phyloP scores from a whole-genome alignment of 2,888 invertebrate genomes.

The Hartigia nigra region DNA sequence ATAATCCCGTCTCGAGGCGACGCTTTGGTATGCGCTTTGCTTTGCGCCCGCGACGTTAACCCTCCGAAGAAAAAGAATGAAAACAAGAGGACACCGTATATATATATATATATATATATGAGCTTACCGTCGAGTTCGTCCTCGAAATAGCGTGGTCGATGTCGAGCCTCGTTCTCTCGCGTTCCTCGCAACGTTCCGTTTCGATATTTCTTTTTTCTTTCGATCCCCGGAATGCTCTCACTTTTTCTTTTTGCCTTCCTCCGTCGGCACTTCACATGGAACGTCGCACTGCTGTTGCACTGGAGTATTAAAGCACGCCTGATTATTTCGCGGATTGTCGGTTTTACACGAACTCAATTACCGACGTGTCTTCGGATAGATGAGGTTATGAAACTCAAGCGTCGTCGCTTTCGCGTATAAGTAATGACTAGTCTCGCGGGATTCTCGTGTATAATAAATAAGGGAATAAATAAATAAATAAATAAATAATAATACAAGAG shows the following conservation, averaged over 20 bases:
- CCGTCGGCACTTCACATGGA: constrained; percentile 1
- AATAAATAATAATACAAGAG: constrained; percentile 3
- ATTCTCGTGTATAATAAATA: constrained; percentile 11
- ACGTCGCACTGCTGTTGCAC: constrained; percentile 20
- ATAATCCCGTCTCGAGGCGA: not conserved
- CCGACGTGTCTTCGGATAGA: not conserved
- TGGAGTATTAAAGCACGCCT: not conserved
- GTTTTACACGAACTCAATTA: not conserved
- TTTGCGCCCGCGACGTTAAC: constrained; percentile 12
- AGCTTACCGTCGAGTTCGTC: constrained; percentile 42
- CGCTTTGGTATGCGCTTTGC: not conserved
- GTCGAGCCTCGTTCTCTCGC: constrained; percentile 15
- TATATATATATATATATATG: constrained; percentile 10
- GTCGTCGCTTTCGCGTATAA: not conserved
- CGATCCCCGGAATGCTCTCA: constrained; percentile 23
- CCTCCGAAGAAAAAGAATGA: constrained; percentile 23
- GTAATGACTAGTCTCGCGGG: not conserved
- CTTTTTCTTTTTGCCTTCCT: constrained; percentile 3
- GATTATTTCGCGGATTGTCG: not conserved
- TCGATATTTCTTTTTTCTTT: constrained; percentile 1
- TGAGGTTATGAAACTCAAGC: not conserved
- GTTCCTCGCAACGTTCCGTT: constrained; percentile 25
- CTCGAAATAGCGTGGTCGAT: constrained; percentile 51
- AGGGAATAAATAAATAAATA: constrained; percentile 10
- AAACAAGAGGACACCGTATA: constrained; percentile 1